These are phyloP conservation scores for Ypsolopha sequella DNA, from an alignment of 2,888 invertebrate genomes.

Conservation along the genomic window DNA sequence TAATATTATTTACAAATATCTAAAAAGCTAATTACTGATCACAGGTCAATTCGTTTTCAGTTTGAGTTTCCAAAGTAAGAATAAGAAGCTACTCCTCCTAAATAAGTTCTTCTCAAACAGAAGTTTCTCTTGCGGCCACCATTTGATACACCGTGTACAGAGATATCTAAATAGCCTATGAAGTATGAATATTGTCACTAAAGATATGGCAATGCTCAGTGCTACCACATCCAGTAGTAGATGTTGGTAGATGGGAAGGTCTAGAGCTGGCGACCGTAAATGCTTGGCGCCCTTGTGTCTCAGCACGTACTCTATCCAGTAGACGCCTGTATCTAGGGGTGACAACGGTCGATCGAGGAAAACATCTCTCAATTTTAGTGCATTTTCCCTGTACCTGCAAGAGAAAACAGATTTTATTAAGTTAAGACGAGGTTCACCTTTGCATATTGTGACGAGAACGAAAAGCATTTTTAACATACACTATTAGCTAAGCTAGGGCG, in stretches of 20 bases:
- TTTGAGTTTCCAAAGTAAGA: constrained; percentile 52
- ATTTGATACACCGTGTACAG: constrained; percentile 50
- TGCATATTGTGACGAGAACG: no score
- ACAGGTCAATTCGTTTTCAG: constrained; percentile 43
- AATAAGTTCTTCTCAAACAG: constrained; percentile 47
- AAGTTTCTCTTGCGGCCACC: constrained; percentile 49
- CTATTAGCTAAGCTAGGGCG: no score
- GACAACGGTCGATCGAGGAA: constrained; percentile 70
- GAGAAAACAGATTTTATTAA: not conserved
- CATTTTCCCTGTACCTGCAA: constrained; percentile 66
- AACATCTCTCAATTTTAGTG: constrained; percentile 51
- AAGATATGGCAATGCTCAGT: constrained; percentile 33
- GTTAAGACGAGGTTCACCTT: no score
- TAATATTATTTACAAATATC: not conserved
- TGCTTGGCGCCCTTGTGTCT: constrained; percentile 69
- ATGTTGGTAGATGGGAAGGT: constrained; percentile 57
- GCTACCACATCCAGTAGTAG: constrained; percentile 48
- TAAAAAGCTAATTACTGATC: constrained; percentile 22
- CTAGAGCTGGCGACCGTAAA: constrained; percentile 58
- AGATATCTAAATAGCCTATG: constrained; percentile 48
- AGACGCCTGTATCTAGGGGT: constrained; percentile 71
- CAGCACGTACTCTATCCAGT: constrained; percentile 75
- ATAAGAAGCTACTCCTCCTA: constrained; percentile 41
- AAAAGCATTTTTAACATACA: no score
- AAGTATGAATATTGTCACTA: constrained; percentile 40